Base-by-base conservation (phyloP, 2,888 invertebrate species). In the Spodoptera picta region DNA sequence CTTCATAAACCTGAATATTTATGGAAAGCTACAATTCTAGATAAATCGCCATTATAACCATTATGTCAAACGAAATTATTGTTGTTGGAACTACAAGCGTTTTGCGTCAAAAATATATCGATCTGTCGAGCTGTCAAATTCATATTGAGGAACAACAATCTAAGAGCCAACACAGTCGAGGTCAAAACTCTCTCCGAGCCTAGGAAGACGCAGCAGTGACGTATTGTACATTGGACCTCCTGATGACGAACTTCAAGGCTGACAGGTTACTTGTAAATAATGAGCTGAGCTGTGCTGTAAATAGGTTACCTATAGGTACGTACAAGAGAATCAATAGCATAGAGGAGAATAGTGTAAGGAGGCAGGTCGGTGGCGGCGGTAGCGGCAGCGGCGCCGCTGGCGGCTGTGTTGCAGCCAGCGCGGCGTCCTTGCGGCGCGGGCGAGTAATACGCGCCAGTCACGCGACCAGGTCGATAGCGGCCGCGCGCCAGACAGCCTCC, bases 381-480 rank as follows among this genome's bases (percentile, higher is more conserved):
- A 82, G 82, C 78, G 82, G 82, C 80, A 81, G 81, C 80, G 83
- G 83, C 78, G 81, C 80, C 80, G 80, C 78, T 60, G 83, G 79
- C 83, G 83, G 84, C 85, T 78, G 83, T 89, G 88, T 87, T 91
- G 91, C 92, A 93, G 93, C 91, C 92, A 88, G 93, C 92, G 90
- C 91, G 92, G 91, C 92, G 93, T 90, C 93, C 92, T 92, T 91
- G 93, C 89, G 86, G 84, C 83, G 36, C 36, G 36, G 36, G 36
- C 36, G 86, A 87, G 83, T 90, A 88, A 90, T 87, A 84, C 89
- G 87, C 85, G 88, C 89, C 83, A 88, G 92, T 90, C 92, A 92
- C 92, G 92, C 92, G 90, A 94, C 85, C 90, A 90, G 94, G 95
- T 94, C 94, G 95, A 94, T 94, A 92, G 92, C 91, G 94, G 93